Base-by-base conservation (phyloP, 2,797 vertebrate genomes). In the Dicrostonyx torquatus region DNA sequence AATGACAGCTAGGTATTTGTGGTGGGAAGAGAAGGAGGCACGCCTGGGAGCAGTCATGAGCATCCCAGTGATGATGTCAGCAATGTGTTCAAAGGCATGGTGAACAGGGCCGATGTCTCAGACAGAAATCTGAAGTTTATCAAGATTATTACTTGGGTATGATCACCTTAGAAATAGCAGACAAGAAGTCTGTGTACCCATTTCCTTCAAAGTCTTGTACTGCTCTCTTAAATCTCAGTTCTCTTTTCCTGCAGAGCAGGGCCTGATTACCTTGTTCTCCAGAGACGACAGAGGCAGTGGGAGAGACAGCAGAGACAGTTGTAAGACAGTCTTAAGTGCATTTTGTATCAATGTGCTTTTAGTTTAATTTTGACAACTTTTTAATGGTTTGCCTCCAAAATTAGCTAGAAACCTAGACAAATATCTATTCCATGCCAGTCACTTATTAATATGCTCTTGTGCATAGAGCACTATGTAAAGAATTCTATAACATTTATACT, bases 281-380 rank as follows among this genome's bases (percentile, higher is more conserved):
- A 76, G 82, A 75, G 50, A 80, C 20, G 34, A 5, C 0, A 80
- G 78, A 83, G 55, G 73, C 31, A 73, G 7, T 66, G 34, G 53
- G n/a, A 91, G 48, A 78, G 66, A 85, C 20, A 31, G 3, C 0
- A 82, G 76, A 84, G 64, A 73, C 31, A 87, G 9, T 4, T 68
- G 24, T 53, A 26, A 92, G 45, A 79, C 40, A 77, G 40, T 6
- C 22, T 6, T 17, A 89, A 86, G 55, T 2, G 2, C 73, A 75
- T 2, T 58, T 84, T 70, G 58, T 31, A 53, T 90, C 85, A 72
- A 80, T 66, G 53, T 66, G 31, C 66, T 55, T 84, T 93, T 91
- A 94, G 60, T 58, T 83, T 93, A 53, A 34, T 62, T 83, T 94
- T 66, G 55, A 90, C 20, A 92, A 73, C 20, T 89, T 92, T 93